phyloP scores from a whole-genome alignment of 1,140 invertebrate species.

The Aphaenogaster rudis region DNA sequence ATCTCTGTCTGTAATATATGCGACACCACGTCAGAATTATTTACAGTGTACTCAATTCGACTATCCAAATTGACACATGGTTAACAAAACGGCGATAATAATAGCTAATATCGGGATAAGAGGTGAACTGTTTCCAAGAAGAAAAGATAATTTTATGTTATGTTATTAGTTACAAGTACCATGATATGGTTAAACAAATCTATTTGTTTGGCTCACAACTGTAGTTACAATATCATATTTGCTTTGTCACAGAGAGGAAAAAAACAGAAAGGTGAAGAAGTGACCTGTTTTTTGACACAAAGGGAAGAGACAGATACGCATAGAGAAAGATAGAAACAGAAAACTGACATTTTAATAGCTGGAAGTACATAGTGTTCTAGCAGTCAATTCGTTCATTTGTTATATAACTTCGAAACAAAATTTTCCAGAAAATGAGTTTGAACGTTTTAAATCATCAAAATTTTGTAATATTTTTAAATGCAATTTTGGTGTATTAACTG shows the following conservation, averaged over 20 bases:
- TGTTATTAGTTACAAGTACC: too few species aligned
- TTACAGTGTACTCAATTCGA: not conserved
- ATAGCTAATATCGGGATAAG: not conserved
- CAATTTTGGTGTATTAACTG: not conserved
- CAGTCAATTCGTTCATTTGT: not conserved
- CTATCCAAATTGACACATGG: slow-evolving; percentile 7
- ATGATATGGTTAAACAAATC: too few species aligned
- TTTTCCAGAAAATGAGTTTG: not conserved
- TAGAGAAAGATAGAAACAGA: not conserved
- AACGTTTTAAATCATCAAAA: not conserved
- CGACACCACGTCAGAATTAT: not conserved
- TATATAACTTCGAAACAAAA: not conserved
- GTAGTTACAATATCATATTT: too few species aligned
- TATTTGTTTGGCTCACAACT: too few species aligned
- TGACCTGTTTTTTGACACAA: not conserved
- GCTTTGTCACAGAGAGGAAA: not conserved
- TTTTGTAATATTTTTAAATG: not conserved
- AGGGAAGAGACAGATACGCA: not conserved
- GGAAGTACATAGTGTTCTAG: not conserved
- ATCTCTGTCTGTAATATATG: slow-evolving; percentile 23
- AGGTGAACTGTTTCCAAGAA: not conserved
- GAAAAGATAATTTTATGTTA: not conserved
- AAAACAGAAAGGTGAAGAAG: not conserved
- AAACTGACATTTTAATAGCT: not conserved
- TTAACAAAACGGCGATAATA: slow-evolving; percentile 26